phyloP scores from a whole-genome alignment of 2,113 vertebrate species.

The Phaethon lepturus region DNA sequence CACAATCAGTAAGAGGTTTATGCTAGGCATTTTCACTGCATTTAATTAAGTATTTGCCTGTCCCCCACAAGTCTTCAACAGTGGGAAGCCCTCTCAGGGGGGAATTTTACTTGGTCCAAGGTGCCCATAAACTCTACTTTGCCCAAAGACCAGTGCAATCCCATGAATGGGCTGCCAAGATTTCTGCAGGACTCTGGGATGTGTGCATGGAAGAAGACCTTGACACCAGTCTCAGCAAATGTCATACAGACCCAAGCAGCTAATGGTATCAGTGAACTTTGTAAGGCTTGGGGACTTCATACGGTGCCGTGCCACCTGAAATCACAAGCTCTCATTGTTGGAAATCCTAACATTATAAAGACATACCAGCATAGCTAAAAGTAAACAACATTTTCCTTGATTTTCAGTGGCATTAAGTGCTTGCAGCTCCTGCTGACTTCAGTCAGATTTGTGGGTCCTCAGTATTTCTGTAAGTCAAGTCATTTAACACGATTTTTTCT shows the following conservation, averaged over 20 bases:
- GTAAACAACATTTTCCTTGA: background rate
- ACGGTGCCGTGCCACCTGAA: background rate
- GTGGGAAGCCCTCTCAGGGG: background rate
- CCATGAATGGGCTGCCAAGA: accelerated
- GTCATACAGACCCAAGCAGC: background rate
- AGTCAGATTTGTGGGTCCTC: background rate
- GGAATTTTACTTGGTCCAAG: background rate
- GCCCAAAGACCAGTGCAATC: background rate
- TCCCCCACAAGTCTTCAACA: background rate
- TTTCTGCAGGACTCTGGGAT: background rate
- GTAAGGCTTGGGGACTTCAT: background rate
- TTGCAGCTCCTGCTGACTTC: background rate
- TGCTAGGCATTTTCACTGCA: background rate
- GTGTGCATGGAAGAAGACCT: background rate
- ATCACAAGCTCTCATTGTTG: background rate
- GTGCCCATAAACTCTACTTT: background rate
- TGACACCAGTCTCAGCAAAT: background rate
- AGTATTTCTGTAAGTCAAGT: background rate
- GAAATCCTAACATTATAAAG: background rate
- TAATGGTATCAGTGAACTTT: background rate
- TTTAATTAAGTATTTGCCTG: background rate
- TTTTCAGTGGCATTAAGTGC: background rate
- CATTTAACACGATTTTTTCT: background rate
- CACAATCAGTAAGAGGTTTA: background rate
- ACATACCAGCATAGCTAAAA: background rate